Base-by-base conservation (phyloP, 2,888 invertebrate genomes). In the Aphidius colemani region DNA sequence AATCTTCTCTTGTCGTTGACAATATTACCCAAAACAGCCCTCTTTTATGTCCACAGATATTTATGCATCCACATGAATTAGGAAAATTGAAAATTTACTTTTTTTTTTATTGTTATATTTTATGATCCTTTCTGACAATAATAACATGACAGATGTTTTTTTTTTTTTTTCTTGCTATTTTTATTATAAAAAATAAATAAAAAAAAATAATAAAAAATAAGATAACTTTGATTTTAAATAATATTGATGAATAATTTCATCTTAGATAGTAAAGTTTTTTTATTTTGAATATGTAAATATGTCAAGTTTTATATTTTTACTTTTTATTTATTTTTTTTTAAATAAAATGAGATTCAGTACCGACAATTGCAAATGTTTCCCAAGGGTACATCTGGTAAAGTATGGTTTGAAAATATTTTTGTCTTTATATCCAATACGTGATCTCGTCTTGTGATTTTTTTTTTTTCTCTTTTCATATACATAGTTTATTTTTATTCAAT, bases 401-500 rank as follows among this genome's bases (percentile, higher is more conserved):
- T 57, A 39, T 39, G 46, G 39, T 45, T 30, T 66, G 67, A 69
- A 71, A 73, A 73, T 73, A 70, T 71, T 71, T 73, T 69, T 67
- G 66, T 70, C 72, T 70, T 72, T 73, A 72, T 65, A 61, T 56
- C 51, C 60, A 61, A 63, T 56, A 67, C 66, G 68, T 68, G 68
- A 68, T 67, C 64, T 53, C 63, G 41, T 55, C 64, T 50, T 58
- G 61, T 61, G 53, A 61, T 56, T 55, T 44, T 59, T 64, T 57
- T 53, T 59, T 48, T 44, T 56, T 51, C 18, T 18, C 18, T 60
- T 43, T 49, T 50, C 45, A 48, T 44, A 49, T 39, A 18, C 13
- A 46, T 55, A 39, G n/a, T 48, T 30, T 62, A 55, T 60, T 61
- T 55, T 58, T 63, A 64, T 41, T 59, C 51, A 7, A 51, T 11